Evolutionary conservation across 2,113 vertebrate species (phyloP), one percentile per base, ranked within the genome.

Genomic region (Australoheros scitulus): DNA sequence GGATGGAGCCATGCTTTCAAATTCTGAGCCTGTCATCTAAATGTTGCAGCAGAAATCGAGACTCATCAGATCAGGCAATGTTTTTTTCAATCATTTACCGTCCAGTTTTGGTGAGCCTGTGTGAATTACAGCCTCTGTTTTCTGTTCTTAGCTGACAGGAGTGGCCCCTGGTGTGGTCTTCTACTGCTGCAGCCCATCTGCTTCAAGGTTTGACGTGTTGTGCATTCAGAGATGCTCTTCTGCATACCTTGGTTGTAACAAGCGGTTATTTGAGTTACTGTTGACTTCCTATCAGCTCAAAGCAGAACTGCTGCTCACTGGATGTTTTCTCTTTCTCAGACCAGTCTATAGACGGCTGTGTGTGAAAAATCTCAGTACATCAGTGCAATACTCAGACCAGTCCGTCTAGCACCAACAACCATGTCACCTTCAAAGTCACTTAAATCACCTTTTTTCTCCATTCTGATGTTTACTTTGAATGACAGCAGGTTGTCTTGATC

Each of bases 191-290:
- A 65, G 63, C 15, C 14, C 58, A 17, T 60, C 58, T 17, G 15
- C 24, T 60, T 14, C 58, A 32, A 32, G 15, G 29, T 17, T 43
- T 2, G 4, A 65, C 15, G 38, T 65, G n/a, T 65, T 65, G 38
- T 65, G n/a, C 63, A 65, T 43, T 43, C 38, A 65, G 63, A 65
- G 63, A 65, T 65, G 63, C 63, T 65, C 7, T 65, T 65, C 63
- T 43, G 63, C 36, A 43, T 24, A 43, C 38, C n/a, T 43, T 65
- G 38, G 38, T 65, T 43, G 24, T 65, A 65, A 24, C 1, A 1
- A 43, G 38, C 15, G n/a, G 63, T 17, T 65, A 3, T 43, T 43
- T 65, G 38, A 65, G 36, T 65, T 38, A 50, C 47, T 50, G 36
- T 10, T 38, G 9, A 10, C 36, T 38, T 38, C 36, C 1, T 38